Conservation (phyloP, 2,888 invertebrate genomes). For the Morpho helenor region DNA sequence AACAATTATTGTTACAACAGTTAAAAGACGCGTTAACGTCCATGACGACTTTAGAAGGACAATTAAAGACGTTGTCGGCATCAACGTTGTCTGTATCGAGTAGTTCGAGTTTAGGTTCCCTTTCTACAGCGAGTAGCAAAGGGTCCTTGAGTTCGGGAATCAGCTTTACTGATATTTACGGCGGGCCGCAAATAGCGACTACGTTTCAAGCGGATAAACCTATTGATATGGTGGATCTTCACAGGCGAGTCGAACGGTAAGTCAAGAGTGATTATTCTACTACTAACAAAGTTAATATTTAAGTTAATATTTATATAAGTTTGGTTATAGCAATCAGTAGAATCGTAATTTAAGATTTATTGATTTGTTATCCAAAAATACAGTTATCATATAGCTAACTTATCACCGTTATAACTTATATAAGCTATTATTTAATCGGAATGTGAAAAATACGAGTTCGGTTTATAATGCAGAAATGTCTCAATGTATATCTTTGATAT, state of each 20-base stretch:
- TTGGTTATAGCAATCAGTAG: too few species aligned
- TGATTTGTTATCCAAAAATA: too few species aligned
- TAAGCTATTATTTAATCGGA: too few species aligned
- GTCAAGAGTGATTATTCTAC: slow-evolving; percentile 6
- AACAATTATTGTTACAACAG: slow-evolving; percentile 91
- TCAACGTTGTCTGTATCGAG: slow-evolving; percentile 96
- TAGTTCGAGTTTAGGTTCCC: slow-evolving; percentile 94
- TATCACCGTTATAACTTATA: too few species aligned
- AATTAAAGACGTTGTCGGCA: slow-evolving; percentile 94
- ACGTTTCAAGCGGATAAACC: slow-evolving; percentile 82
- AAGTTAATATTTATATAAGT: too few species aligned
- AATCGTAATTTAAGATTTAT: too few species aligned
- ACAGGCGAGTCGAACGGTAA: slow-evolving; percentile 88
- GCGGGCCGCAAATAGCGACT: slow-evolving; percentile 84
- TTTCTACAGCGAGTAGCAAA: slow-evolving; percentile 95
- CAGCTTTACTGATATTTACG: slow-evolving; percentile 97
- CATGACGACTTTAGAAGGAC: slow-evolving; percentile 94
- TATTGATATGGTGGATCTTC: slow-evolving; percentile 93
- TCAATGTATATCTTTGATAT: too few species aligned
- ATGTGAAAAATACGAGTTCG: too few species aligned
- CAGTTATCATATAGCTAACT: too few species aligned
- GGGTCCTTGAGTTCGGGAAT: slow-evolving; percentile 92
- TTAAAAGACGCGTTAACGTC: slow-evolving; percentile 92
- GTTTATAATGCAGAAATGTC: too few species aligned
- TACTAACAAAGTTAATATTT: background rate